Percentiles rank a stretch among this genome's conserved stretches.
phyloP scores from a whole-genome alignment of 2,113 vertebrate genomes.

The Mobula hypostoma region DNA sequence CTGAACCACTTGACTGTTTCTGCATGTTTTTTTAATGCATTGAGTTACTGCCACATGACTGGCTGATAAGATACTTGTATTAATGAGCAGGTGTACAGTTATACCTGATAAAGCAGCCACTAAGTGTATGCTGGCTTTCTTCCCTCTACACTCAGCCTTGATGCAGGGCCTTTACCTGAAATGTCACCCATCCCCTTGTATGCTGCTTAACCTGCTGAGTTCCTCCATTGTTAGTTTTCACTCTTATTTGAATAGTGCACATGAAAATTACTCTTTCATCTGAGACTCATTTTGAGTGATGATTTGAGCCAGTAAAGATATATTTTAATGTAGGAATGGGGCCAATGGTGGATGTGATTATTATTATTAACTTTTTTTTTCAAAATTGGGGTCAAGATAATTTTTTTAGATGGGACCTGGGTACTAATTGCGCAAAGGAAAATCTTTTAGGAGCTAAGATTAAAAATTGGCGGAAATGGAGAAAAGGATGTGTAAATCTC shows the following conservation, averaged over 20 bases:
- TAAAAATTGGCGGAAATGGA: not conserved
- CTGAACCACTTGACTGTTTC: no score
- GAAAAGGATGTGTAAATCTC: not conserved
- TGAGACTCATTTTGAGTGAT: not conserved
- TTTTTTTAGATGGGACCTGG: not conserved
- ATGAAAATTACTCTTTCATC: not conserved
- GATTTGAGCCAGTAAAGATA: not conserved
- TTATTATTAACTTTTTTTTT: not conserved
- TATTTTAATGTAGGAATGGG: not conserved
- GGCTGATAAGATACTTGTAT: no score
- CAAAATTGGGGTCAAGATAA: not conserved
- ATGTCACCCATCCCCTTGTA: no score
- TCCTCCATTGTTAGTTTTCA: no score
- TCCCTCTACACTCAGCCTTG: no score
- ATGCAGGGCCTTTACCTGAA: no score
- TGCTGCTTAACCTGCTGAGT: no score
- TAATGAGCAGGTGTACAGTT: no score
- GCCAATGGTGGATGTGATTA: not conserved
- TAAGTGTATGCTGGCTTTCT: no score
- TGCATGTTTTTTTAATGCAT: no score
- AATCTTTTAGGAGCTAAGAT: not conserved
- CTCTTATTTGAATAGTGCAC: not conserved
- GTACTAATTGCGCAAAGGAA: not conserved
- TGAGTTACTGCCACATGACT: no score
- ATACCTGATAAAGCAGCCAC: no score